A percentile compares a stretch with the other conserved stretches of the same genome.
Conservation (phyloP, 2,113 vertebrate genomes). For the Macquaria ambigua region DNA sequence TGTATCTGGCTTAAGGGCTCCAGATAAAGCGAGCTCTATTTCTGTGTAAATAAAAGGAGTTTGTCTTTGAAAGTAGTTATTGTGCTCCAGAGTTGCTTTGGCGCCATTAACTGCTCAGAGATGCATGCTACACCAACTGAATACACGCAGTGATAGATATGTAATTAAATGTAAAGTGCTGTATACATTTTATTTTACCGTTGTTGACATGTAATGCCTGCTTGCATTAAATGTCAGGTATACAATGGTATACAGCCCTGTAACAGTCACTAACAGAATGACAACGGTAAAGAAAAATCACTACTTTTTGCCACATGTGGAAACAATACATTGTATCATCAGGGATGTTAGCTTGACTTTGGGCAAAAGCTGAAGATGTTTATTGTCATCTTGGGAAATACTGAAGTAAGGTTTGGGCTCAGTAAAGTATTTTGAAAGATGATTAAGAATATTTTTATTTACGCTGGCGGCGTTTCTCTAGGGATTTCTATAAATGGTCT, state of each 20-base stretch:
- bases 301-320: conserved; percentile 1
- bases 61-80: conserved; percentile 10
- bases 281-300: not conserved
- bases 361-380: not conserved
- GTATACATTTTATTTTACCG: not conserved
- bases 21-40: conserved; percentile 21
- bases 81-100: not conserved
- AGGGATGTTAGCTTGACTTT: not conserved
- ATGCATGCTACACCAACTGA: not conserved
- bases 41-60: conserved; percentile 2
- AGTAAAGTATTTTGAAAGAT: not conserved
- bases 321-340: not conserved
- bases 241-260: not conserved
- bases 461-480: too few relatives aligned
- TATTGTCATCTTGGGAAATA: not conserved
- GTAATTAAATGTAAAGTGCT: not conserved
- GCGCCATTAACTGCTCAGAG: not conserved
- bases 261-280: not conserved
- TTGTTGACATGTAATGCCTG: not conserved
- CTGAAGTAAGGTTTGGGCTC: not conserved
- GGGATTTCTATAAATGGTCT: too few relatives aligned
- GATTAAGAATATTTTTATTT: not conserved
- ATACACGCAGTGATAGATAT: not conserved
- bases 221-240: not conserved
- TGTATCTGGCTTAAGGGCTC: conserved; percentile 3